These are phyloP conservation scores for Heliothis virescens DNA, from an alignment of 1,140 invertebrate species.

Conservation along the genomic window DNA sequence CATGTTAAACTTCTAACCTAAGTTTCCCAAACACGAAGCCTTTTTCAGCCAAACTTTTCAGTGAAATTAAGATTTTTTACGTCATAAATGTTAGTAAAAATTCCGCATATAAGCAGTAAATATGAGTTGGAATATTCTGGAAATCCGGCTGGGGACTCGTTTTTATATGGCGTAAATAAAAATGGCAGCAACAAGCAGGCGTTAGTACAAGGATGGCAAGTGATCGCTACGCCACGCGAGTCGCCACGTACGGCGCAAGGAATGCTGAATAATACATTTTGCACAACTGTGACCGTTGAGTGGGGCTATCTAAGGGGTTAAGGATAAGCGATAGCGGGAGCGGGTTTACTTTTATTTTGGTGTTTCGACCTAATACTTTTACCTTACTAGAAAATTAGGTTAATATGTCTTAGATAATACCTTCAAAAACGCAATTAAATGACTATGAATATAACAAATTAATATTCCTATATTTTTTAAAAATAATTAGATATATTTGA, in stretches of 20 bases:
- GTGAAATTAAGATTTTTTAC: conserved; percentile 16
- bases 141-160: conserved; percentile 20
- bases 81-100: conserved; percentile 30
- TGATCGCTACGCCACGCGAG: conserved; percentile 44
- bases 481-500: no score
- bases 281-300: conserved; percentile 62
- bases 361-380: no score
- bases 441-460: neutral
- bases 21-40: conserved; percentile 12
- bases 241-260: conserved; percentile 52
- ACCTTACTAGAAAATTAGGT: no score
- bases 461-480: no score
- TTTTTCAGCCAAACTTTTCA: neutral
- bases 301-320: conserved; percentile 38
- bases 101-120: conserved; percentile 35
- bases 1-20: neutral
- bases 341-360: neutral
- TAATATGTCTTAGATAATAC: neutral
- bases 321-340: conserved; percentile 34
- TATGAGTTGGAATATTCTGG: conserved; percentile 25
- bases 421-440: neutral
- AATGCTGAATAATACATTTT: conserved; percentile 72
- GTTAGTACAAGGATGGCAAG: conserved; percentile 41
- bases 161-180: conserved; percentile 46
- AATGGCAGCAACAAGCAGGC: conserved; percentile 26